Percentiles rank a stretch among this genome's conserved stretches.
Conservation (phyloP, 2,888 invertebrate species). For the Heteromurus nitidus region DNA sequence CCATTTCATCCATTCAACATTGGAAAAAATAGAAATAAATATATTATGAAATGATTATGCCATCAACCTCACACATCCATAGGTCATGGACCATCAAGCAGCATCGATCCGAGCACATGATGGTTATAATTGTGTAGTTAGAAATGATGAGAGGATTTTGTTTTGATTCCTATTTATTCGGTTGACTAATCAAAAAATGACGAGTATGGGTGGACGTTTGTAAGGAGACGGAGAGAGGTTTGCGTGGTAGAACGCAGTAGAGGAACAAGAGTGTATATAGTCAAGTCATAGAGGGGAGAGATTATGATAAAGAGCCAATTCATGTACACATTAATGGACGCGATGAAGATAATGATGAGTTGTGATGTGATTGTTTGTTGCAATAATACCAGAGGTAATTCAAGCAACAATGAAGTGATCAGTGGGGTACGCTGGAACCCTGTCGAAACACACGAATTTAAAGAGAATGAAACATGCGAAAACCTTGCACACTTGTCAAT, state of each 20-base stretch:
- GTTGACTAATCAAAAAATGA: constrained; percentile 25
- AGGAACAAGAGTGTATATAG: not conserved
- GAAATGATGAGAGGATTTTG: constrained; percentile 19
- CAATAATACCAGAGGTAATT: not conserved
- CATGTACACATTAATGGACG: constrained; percentile 52
- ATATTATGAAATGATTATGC: constrained; percentile 29
- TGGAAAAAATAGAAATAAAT: not conserved
- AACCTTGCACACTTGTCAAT: no score
- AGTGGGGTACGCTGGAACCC: no score
- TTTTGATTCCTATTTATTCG: constrained; percentile 39
- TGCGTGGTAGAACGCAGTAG: not conserved
- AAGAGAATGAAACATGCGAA: no score
- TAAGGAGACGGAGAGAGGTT: not conserved
- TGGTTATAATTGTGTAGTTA: constrained; percentile 19
- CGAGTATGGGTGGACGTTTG: constrained; percentile 35
- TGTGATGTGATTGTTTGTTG: not conserved
- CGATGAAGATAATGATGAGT: constrained; percentile 27
- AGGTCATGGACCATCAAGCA: constrained; percentile 56
- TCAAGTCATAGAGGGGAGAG: no score
- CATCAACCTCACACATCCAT: constrained; percentile 48
- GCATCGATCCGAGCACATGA: no score
- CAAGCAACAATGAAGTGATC: not conserved
- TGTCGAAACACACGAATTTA: no score
- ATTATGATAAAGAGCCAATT: constrained; percentile 53
- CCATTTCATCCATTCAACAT: not conserved